These are phyloP conservation scores for Egretta garzetta DNA, from an alignment of 2,113 vertebrate species.

Conservation along the genomic window DNA sequence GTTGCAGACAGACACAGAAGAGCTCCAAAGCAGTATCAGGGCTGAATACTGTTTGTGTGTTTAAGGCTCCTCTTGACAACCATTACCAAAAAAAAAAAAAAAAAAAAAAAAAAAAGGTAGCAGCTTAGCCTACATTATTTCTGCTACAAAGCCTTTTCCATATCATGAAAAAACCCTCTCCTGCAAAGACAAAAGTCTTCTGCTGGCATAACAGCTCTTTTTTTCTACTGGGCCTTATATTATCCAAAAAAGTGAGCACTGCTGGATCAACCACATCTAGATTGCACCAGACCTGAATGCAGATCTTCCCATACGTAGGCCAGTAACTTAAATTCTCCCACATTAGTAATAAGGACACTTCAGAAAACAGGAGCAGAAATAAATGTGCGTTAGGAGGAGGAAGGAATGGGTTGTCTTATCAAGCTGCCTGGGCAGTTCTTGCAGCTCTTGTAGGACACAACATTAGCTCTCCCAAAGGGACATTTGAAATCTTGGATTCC, in stretches of 20 bases:
- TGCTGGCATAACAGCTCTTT: background rate
- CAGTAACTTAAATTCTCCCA: background rate
- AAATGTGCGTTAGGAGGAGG: background rate
- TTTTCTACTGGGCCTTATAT: background rate
- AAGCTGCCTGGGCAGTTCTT: background rate
- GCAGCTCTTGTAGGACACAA: background rate
- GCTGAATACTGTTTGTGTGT: background rate
- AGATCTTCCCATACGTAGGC: background rate
- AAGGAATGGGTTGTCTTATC: background rate
- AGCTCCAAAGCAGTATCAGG: background rate
- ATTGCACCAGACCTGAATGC: background rate
- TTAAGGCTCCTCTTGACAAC: background rate
- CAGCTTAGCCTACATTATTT: background rate
- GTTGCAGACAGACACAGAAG: background rate
- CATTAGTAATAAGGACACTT: background rate
- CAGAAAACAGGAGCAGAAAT: background rate
- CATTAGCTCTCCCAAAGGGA: background rate
- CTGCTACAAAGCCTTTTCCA: background rate
- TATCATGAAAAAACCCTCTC: background rate
- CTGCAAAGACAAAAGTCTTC: background rate
- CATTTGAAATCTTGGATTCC: background rate
- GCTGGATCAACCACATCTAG: background rate
- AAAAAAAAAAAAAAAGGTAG: background rate
- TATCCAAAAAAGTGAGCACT: background rate
- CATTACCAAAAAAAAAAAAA: background rate